A percentile compares a stretch with the other conserved stretches of the same genome.
These are phyloP conservation scores for Rhinella marina DNA, from an alignment of 2,797 vertebrate species.

Conservation along the genomic window DNA sequence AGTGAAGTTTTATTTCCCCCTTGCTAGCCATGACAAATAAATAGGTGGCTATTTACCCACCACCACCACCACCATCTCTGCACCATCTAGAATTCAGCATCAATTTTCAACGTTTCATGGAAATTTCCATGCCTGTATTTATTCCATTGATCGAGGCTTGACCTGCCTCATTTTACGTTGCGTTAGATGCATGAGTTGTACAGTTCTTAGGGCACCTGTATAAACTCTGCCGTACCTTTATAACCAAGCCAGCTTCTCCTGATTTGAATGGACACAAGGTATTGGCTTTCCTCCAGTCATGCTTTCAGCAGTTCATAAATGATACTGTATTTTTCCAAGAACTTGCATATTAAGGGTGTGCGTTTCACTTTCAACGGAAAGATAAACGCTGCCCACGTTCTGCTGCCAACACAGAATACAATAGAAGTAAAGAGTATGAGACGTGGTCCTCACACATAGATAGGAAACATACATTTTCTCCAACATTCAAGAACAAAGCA, in stretches of 20 bases:
- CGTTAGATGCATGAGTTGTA: background rate
- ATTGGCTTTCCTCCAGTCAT: constrained; percentile 13
- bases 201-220: background rate
- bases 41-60: background rate
- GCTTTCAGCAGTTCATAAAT: constrained; percentile 26
- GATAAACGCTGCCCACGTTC: background rate
- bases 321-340: constrained; percentile 29
- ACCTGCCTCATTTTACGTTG: background rate
- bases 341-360: constrained; percentile 2
- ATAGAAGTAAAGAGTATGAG: constrained; percentile 2
- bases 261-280: constrained; percentile 15
- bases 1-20: no score
- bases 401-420: background rate
- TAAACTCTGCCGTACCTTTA: background rate
- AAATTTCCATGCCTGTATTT: background rate
- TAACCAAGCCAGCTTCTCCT: background rate
- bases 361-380: constrained; percentile 1
- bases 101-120: background rate
- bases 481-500: background rate
- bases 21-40: no score
- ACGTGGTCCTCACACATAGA: background rate
- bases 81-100: background rate
- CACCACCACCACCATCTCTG: background rate
- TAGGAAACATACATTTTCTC: background rate
- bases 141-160: background rate